Percentiles rank a stretch among this genome's conserved stretches.
phyloP scores from a whole-genome alignment of 2,113 vertebrate genomes.

The Urocynchramus pylzowi region DNA sequence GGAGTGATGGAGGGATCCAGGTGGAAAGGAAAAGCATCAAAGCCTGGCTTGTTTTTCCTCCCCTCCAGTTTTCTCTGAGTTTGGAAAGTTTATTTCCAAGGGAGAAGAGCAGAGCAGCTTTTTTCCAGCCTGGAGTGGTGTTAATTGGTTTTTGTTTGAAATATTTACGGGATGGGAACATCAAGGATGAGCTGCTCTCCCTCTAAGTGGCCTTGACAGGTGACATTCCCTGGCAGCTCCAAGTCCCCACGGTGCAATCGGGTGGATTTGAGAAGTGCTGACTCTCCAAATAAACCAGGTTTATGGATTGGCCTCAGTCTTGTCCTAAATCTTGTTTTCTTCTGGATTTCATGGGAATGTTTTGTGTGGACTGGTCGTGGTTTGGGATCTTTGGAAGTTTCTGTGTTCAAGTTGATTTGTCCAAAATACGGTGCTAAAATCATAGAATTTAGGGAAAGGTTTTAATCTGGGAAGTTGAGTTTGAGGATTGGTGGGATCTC shows the following conservation, averaged over 20 bases:
- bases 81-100: not conserved
- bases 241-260: not conserved
- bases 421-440: not conserved
- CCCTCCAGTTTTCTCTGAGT: not conserved
- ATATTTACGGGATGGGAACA: constrained; percentile 32
- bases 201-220: constrained; percentile 7
- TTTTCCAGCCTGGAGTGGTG: not conserved
- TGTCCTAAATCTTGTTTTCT: not conserved
- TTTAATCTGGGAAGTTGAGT: not conserved
- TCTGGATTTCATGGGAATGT: not conserved
- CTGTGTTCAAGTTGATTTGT: accelerated
- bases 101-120: not conserved
- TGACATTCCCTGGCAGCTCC: not conserved
- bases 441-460: not conserved
- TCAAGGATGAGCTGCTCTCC: not conserved
- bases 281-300: not conserved
- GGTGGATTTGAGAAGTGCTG: not conserved
- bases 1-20: not conserved
- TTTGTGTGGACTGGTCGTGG: not conserved
- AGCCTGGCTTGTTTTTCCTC: not conserved
- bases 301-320: not conserved
- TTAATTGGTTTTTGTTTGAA: constrained; percentile 49
- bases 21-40: not conserved
- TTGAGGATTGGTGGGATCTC: not conserved
- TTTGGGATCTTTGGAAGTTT: not conserved